phyloP scores from a whole-genome alignment of 2,888 invertebrate species.

The Harmothoe impar region DNA sequence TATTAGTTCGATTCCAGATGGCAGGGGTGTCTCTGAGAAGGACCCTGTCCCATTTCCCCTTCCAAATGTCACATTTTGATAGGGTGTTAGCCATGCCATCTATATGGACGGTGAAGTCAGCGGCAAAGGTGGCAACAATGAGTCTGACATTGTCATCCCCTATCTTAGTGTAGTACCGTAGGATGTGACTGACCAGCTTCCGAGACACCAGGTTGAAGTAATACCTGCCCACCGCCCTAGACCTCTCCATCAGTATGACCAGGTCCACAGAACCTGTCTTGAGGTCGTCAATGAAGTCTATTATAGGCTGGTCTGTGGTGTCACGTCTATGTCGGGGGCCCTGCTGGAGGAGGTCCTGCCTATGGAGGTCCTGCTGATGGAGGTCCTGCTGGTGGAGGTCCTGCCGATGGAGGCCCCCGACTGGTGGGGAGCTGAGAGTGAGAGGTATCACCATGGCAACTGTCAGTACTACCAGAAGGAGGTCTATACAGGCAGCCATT shows the following conservation, averaged over 20 bases:
- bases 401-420: no score
- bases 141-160: not conserved
- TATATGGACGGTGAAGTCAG: not conserved
- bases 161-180: not conserved
- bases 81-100: not conserved
- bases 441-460: no score
- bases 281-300: not conserved
- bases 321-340: not conserved
- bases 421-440: no score
- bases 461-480: no score
- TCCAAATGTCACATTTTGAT: constrained; percentile 16
- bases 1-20: not conserved
- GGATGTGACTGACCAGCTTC: constrained; percentile 3
- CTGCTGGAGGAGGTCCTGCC: no score
- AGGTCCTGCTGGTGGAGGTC: no score
- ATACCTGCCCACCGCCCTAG: not conserved
- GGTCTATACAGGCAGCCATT: no score
- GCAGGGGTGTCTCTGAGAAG: not conserved
- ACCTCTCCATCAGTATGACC: not conserved
- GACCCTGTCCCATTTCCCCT: not conserved
- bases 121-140: not conserved
- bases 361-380: no score
- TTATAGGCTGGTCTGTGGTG: not conserved
- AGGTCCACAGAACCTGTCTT: not conserved
- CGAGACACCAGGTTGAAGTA: not conserved